Evolutionary conservation across 2,797 vertebrate genomes (phyloP).

Genomic region (Austrolebias charrua): DNA sequence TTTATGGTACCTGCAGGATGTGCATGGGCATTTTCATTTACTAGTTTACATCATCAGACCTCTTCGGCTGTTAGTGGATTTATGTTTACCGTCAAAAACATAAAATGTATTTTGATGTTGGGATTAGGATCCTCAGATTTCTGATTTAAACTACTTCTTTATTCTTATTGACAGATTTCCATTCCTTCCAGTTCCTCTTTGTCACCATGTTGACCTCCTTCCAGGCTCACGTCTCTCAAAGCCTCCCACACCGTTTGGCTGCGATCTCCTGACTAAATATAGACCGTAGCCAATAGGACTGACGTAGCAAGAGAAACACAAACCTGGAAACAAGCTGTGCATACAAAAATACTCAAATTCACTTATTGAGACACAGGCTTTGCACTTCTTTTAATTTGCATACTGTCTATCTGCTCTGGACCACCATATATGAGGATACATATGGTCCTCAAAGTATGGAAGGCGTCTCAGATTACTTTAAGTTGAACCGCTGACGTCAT

Average conservation of each 20-base stretch:
- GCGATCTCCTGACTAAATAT: constrained; percentile 66
- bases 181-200: constrained; percentile 19
- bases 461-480: neutral
- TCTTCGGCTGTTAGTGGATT: neutral
- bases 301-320: constrained; percentile 64
- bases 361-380: neutral
- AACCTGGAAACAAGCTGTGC: constrained; percentile 54
- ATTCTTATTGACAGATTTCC: constrained; percentile 4
- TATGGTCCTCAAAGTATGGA: neutral
- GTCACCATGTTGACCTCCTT: constrained; percentile 52
- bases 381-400: neutral
- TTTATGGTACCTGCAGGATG: constrained; percentile 6
- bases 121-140: neutral
- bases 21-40: neutral
- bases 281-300: constrained; percentile 65
- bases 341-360: constrained; percentile 30
- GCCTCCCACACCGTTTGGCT: constrained; percentile 57
- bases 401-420: neutral
- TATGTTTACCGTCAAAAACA: no score
- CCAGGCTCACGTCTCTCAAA: constrained; percentile 43
- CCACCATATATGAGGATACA: constrained; percentile 1
- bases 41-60: neutral
- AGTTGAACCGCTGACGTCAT: constrained; percentile 3
- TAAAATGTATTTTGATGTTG: no score
- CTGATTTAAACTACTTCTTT: constrained; percentile 1